Percentiles rank a stretch among this genome's conserved stretches.
Evolutionary conservation across 2,888 invertebrate species (phyloP).

Genomic region (Agrotis segetum): DNA sequence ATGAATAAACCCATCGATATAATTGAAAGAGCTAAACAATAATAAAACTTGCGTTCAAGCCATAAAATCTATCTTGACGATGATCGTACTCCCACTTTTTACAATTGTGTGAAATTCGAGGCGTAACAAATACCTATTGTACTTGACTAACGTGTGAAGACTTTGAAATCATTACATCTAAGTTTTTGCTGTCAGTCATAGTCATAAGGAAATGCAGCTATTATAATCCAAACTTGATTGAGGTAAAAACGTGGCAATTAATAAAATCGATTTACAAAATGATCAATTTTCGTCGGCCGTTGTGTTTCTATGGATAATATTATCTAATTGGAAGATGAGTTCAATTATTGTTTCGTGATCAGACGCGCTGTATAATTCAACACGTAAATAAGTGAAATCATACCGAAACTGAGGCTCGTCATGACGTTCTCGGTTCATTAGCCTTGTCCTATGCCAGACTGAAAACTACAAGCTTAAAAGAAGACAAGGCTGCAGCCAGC

Average conservation of each 20-base stretch:
- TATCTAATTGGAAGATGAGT: slow-evolving; percentile 74
- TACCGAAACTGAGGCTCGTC: slow-evolving; percentile 76
- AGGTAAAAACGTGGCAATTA: slow-evolving; percentile 63
- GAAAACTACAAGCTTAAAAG: slow-evolving; percentile 79
- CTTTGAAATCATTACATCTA: slow-evolving; percentile 65
- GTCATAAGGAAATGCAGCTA: slow-evolving; percentile 66
- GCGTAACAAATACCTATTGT: slow-evolving; percentile 69
- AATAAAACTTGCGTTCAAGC: slow-evolving; percentile 48
- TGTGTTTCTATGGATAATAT: slow-evolving; percentile 61
- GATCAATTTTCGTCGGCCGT: slow-evolving; percentile 54
- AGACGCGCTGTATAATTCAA: slow-evolving; percentile 73
- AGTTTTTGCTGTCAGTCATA: slow-evolving; percentile 63
- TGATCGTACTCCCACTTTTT: slow-evolving; percentile 66
- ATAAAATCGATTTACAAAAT: slow-evolving; percentile 62
- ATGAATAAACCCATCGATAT: slow-evolving; percentile 32
- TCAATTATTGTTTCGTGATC: slow-evolving; percentile 79
- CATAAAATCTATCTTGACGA: slow-evolving; percentile 57
- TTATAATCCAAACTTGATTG: slow-evolving; percentile 54
- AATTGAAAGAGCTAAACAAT: slow-evolving; percentile 35
- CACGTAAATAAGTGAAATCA: slow-evolving; percentile 85
- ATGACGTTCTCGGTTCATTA: slow-evolving; percentile 83
- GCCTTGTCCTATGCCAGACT: slow-evolving; percentile 79
- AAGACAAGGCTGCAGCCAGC: slow-evolving; percentile 84
- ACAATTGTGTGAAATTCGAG: slow-evolving; percentile 74
- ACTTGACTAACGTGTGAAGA: slow-evolving; percentile 70